Evolutionary conservation across 2,113 vertebrate genomes (phyloP).

Genomic region (Geothlypis trichas): DNA sequence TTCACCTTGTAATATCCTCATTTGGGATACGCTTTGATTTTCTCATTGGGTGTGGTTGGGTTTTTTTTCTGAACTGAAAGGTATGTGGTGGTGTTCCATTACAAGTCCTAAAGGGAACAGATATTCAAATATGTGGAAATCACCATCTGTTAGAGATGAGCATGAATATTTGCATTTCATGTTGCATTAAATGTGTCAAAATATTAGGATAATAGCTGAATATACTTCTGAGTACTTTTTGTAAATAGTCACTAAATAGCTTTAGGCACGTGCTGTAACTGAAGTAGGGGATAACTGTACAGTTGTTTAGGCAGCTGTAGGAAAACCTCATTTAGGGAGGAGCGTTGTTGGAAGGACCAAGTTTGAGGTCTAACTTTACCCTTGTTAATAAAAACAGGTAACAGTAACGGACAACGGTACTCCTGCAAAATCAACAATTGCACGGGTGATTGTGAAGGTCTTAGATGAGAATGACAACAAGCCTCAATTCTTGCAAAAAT

Average conservation of each 20-base stretch:
- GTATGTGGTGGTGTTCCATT: background rate
- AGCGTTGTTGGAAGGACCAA: background rate
- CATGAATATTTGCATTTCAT: background rate
- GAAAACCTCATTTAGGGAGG: background rate
- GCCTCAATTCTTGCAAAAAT: slow-evolving; percentile 93
- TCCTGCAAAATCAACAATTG: slow-evolving; percentile 84
- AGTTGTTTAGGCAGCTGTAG: background rate
- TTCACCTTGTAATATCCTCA: background rate
- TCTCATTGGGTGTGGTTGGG: background rate
- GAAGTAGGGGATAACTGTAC: background rate
- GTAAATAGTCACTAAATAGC: background rate
- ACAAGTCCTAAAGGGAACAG: background rate
- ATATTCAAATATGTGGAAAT: background rate
- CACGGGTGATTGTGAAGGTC: slow-evolving; percentile 91
- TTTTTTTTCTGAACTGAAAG: background rate
- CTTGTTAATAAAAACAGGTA: slow-evolving; percentile 75
- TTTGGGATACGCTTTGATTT: background rate
- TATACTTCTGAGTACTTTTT: background rate
- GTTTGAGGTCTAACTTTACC: background rate
- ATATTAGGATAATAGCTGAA: background rate
- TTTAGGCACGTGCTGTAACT: background rate
- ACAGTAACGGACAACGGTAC: slow-evolving; percentile 87
- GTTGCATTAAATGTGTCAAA: background rate
- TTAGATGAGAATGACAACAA: slow-evolving; percentile 97
- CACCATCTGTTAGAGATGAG: background rate